Base-by-base conservation (phyloP, 1,140 invertebrate species). In the Proctacanthus coquilletti region DNA sequence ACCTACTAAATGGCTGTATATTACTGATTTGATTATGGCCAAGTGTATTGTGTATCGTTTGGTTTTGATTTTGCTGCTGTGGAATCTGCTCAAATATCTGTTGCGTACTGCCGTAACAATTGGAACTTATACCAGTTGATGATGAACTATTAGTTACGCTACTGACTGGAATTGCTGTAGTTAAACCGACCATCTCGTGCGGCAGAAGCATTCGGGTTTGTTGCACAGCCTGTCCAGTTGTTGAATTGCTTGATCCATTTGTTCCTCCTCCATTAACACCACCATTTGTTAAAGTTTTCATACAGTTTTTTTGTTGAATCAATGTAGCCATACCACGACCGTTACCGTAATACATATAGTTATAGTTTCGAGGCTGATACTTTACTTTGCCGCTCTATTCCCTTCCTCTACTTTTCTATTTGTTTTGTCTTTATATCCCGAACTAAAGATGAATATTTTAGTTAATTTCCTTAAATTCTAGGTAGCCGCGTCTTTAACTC, bases 211-310 rank as follows among this genome's bases (percentile, higher is more conserved):
- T 13, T 20, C 45, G 17, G 5, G 37, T 30, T 20, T 36, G 18
- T 2, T 38, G 34, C 25, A n/a, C n/a, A n/a, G n/a, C n/a, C n/a
- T n/a, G n/a, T n/a, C n/a, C n/a, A n/a, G n/a, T n/a, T n/a, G n/a
- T n/a, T n/a, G 27, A 2, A 34, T 11, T 42, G 21, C 30, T 35
- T 39, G n/a, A n/a, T n/a, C n/a, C n/a, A 35, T 18, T 38, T 17
- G 20, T 36, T 18, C 21, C 18, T 15, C 9, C n/a, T 14, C 19
- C 15, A 18, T 15, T 18, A 13, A 15, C 27, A 21, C 35, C 36
- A 20, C 62, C 61, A 47, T 67, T 67, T 19, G 56, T 60, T 34
- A 67, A 50, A 42, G 62, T 47, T 61, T 65, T 61, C 50, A 68
- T 64, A 51, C 65, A 63, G 37, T 42, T 45, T 50, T 66, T 61